Base-by-base conservation (phyloP, 2,113 vertebrate genomes). In the Clarias macrocephalus region DNA sequence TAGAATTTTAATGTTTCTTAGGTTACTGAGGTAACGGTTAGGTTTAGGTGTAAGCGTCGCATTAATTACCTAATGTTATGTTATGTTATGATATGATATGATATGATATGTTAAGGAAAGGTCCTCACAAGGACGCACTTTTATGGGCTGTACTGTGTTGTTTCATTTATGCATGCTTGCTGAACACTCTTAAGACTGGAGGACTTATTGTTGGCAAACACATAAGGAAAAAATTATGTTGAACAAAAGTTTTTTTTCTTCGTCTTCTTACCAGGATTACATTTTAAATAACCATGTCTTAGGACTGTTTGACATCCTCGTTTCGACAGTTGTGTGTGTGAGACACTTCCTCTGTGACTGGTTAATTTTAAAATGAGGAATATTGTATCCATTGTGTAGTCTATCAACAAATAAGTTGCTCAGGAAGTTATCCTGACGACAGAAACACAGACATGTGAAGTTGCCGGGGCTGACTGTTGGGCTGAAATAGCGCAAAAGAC, bases 311-410 rank as follows among this genome's bases (percentile, higher is more conserved):
- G 76, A 57, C 76, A 57, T 25, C n/a, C 7, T 33, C 7, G 18
- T 80, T 48, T 48, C 7, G 73, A 11, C 10, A 4, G 70, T 42
- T 73, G 10, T 73, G 63, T 66, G 9, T 66, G 63, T 65, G 63
- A n/a, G 8, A 42, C 30, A 81, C 79, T 81, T 81, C 79, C 79
- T 81, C 79, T 81, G 19, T 62, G 30, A 6, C 13, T 37, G 30
- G 3, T 37, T 33, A 6, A 23, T 13, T 80, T 60, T n/a, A 62
- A 62, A 81, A 81, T 59, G 79, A 62, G 57, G 30, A 81, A 81
- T 62, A 62, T 81, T 81, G 30, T 60, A 33, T 15, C 57, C 30
- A 81, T 60, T 80, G 79, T 80, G 23, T 80, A 60, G 57, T 62
- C 28, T 37, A 33, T 80, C 30, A 80, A 62, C 79, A 80, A 42